Evolutionary conservation across 2,113 vertebrate species (phyloP), one percentile per base, ranked within the genome.

Genomic region (Lynx canadensis): DNA sequence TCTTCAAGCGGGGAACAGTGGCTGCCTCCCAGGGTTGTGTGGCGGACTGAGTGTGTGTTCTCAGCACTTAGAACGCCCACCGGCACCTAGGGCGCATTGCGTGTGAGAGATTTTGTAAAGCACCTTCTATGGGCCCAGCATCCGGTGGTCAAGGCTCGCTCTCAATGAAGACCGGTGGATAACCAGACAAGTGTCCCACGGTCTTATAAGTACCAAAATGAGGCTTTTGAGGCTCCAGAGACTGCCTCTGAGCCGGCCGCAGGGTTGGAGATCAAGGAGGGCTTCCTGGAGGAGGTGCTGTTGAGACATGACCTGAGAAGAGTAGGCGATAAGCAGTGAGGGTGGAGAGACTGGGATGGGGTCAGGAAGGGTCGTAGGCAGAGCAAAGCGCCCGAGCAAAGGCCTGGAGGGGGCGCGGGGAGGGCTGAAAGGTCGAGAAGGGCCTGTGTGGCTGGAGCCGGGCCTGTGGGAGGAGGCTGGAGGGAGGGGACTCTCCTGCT

Each of bases 201-300:
- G 33, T 36, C 9, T 87, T 48, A 38, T 19, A 15, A 76, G 33
- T 31, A 66, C 63, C 45, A 90, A 25, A 19, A 27, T 11, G 63
- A 36, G 71, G 71, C 60, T 78, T 71, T 16, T 18, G 83, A 88
- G 83, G n/a, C 3, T 55, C 69, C 48, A 21, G n/a, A 25, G 74
- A 55, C 15, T 13, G 29, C 33, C 63, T 68, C 25, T 73, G 88
- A 73, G 21, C 9, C 65, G 45, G 38, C 33, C 41, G 14, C 31
- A n/a, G 85, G 55, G 36, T 2, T 7, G 86, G 80, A 66, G 21
- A 38, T 36, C 66, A 31, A 76, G 36, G 80, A 52, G 79, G 93
- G 45, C 90, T 94, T 65, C 52, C 92, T 73, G 71, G 92, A 89
- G 86, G 66, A 80, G 69, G 82, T 31, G 68, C 8, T 52, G 25